Percentiles rank a stretch among this genome's conserved stretches.
phyloP scores from a whole-genome alignment of 2,888 invertebrate genomes.

The Diploptera punctata region DNA sequence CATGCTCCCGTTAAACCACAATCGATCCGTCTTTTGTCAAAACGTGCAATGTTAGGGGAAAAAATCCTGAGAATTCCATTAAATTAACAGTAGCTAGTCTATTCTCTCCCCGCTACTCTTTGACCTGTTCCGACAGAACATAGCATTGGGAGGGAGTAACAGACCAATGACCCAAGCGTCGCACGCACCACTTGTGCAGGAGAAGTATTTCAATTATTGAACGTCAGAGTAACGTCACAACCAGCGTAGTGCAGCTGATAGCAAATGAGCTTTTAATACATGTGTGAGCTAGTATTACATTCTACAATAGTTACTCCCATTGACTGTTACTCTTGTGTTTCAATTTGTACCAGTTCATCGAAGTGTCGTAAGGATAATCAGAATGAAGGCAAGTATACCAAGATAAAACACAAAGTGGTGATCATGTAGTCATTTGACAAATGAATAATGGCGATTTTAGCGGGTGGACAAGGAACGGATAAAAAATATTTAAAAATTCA shows the following conservation, averaged over 20 bases:
- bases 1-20: neutral
- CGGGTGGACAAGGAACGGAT: too few relatives aligned
- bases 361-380: too few relatives aligned
- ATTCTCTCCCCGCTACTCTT: neutral
- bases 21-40: neutral
- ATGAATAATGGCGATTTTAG: too few relatives aligned
- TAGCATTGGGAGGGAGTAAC: neutral
- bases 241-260: neutral
- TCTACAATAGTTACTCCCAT: too few relatives aligned
- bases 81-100: neutral
- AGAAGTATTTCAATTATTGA: slow-evolving; percentile 11
- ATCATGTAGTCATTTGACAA: too few relatives aligned
- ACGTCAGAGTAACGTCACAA: neutral
- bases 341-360: too few relatives aligned
- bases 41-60: neutral
- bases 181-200: slow-evolving; percentile 5
- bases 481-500: too few relatives aligned
- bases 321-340: too few relatives aligned
- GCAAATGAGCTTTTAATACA: too few relatives aligned
- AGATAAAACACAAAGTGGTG: too few relatives aligned
- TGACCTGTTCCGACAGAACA: neutral
- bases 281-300: too few relatives aligned
- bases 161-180: neutral
- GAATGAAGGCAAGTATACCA: too few relatives aligned
- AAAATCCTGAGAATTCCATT: neutral